phyloP scores from a whole-genome alignment of 1,140 invertebrate species.

The Apocrypta bakeri region DNA sequence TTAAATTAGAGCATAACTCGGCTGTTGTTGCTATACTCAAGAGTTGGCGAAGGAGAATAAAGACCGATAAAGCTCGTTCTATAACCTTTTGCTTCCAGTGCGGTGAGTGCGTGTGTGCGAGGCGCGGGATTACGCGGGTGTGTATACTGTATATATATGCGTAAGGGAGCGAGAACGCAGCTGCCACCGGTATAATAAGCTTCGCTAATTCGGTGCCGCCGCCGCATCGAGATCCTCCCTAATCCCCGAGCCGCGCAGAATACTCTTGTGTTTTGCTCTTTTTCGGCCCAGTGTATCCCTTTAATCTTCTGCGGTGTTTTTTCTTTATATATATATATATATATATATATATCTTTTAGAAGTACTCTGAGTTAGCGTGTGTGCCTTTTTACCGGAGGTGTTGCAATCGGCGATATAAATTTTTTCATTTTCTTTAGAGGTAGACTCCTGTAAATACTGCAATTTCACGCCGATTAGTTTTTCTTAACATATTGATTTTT shows the following conservation, averaged over 20 bases:
- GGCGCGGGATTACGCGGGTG: background rate
- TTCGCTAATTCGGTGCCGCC: slow-evolving; percentile 35
- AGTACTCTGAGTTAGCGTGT: background rate
- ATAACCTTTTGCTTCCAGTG: background rate
- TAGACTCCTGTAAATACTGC: background rate
- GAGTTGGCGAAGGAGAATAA: background rate
- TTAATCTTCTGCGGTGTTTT: slow-evolving; percentile 1
- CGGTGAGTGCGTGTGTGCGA: background rate
- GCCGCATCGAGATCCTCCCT: background rate
- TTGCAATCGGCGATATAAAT: background rate
- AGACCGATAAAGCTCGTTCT: background rate
- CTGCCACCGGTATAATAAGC: slow-evolving; percentile 43
- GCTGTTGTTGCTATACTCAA: background rate
- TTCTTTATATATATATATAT: background rate
- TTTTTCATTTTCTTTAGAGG: background rate
- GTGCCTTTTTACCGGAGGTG: background rate
- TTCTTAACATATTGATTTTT: background rate
- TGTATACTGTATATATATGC: background rate
- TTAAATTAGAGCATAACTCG: slow-evolving; percentile 17
- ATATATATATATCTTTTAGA: too few species aligned
- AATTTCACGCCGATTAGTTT: background rate
- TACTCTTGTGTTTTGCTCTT: slow-evolving; percentile 28
- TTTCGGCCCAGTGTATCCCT: slow-evolving; percentile 6
- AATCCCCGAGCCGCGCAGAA: background rate
- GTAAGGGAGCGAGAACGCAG: background rate